Percentiles rank a stretch among this genome's conserved stretches.
Conservation (phyloP, 2,113 vertebrate genomes). For the Coptodon bakossiorum region DNA sequence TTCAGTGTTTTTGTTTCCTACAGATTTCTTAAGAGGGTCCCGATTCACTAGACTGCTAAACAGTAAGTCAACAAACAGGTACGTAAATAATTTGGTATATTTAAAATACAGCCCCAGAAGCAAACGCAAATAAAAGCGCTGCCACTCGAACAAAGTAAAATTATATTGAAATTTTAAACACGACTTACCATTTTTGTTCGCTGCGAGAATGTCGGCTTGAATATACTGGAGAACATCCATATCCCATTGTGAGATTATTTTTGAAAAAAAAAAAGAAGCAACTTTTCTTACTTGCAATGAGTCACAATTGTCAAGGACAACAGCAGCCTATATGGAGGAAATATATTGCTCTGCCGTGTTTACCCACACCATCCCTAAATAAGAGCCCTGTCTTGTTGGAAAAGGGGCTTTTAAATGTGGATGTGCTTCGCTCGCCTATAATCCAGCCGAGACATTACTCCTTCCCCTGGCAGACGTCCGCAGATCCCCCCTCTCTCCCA, state of each 20-base stretch:
- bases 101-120: not conserved
- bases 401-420: slow-evolving; percentile 69
- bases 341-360: slow-evolving; percentile 54
- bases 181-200: not conserved
- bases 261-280: not conserved
- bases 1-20: not conserved
- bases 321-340: slow-evolving; percentile 21
- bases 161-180: not conserved
- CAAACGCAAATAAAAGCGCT: not conserved
- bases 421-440: slow-evolving; percentile 67
- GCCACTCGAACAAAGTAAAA: not conserved
- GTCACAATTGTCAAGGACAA: slow-evolving; percentile 45
- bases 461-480: slow-evolving; percentile 74
- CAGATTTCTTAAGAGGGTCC: not conserved
- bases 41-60: not conserved
- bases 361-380: slow-evolving; percentile 65
- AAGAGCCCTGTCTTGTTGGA: slow-evolving; percentile 70
- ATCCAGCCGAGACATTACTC: slow-evolving; percentile 72
- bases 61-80: not conserved
- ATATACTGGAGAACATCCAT: not conserved
- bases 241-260: not conserved
- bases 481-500: slow-evolving; percentile 60
- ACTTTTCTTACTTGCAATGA: slow-evolving; percentile 42
- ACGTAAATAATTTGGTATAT: not conserved
- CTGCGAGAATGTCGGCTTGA: not conserved